These are phyloP conservation scores for Sandelia bainsii DNA, from an alignment of 2,797 vertebrate genomes.

Conservation along the genomic window DNA sequence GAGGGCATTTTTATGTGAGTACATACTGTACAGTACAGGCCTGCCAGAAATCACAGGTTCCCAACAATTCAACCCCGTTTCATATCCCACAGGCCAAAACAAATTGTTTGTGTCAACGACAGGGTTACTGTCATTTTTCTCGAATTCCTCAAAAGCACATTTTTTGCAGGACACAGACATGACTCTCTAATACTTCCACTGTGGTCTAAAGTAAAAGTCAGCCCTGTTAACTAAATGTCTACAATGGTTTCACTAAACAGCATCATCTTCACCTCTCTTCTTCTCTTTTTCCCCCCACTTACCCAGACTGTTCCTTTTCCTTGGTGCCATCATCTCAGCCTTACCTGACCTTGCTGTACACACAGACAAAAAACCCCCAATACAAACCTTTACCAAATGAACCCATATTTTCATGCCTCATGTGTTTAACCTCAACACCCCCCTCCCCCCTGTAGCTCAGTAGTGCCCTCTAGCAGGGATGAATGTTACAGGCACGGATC, in stretches of 20 bases:
- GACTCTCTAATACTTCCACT: conserved; percentile 38
- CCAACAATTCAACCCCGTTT: neutral
- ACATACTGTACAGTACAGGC: neutral
- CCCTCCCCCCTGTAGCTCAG: conserved; percentile 31
- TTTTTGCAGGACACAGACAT: conserved; percentile 58
- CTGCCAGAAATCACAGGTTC: neutral
- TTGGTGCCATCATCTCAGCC: conserved; percentile 10
- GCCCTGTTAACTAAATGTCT: conserved; percentile 60
- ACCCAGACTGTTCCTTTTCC: neutral
- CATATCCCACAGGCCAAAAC: neutral
- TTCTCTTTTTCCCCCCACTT: neutral
- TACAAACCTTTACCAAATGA: conserved; percentile 20
- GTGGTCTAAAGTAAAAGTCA: conserved; percentile 58
- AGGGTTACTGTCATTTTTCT: neutral
- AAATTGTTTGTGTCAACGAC: neutral
- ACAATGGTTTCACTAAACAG: conserved; percentile 68
- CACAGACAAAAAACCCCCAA: neutral
- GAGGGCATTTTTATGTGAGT: neutral
- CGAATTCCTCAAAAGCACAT: neutral
- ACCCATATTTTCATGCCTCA: conserved; percentile 2
- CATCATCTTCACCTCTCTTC: conserved; percentile 2
- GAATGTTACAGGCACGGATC: conserved; percentile 92
- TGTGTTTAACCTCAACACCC: neutral
- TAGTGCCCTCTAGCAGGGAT: conserved; percentile 87
- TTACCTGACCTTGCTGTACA: conserved; percentile 1